A percentile compares a stretch with the other conserved stretches of the same genome.
These are phyloP conservation scores for Ligdia adustata DNA, from an alignment of 2,888 invertebrate species.

Conservation along the genomic window DNA sequence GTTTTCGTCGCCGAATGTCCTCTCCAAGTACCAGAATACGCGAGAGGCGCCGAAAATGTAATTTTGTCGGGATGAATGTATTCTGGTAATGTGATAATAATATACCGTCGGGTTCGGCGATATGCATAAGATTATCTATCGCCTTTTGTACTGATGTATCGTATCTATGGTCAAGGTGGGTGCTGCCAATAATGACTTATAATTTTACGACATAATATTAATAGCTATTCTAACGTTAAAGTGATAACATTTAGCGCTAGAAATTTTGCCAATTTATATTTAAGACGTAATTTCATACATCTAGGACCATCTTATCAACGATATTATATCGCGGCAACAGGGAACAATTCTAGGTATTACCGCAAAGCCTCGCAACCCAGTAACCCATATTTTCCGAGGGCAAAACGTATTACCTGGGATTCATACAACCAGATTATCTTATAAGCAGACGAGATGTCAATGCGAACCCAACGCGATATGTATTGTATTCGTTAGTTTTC, in stretches of 20 bases:
- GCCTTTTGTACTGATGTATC: too few relatives aligned
- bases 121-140: constrained; percentile 24
- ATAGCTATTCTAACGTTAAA: too few relatives aligned
- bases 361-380: constrained; percentile 40
- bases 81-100: constrained; percentile 41
- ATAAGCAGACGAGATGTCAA: too few relatives aligned
- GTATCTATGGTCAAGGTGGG: constrained; percentile 33
- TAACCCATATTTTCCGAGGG: constrained; percentile 48
- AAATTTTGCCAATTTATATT: too few relatives aligned
- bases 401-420: constrained; percentile 28
- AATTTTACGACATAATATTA: too few relatives aligned
- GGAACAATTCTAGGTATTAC: constrained; percentile 18
- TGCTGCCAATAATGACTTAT: too few relatives aligned
- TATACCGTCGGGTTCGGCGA: constrained; percentile 32
- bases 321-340: neutral
- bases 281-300: too few relatives aligned
- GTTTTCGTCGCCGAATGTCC: constrained; percentile 25
- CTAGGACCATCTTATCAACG: too few relatives aligned
- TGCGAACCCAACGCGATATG: too few relatives aligned
- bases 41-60: constrained; percentile 17
- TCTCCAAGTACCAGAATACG: neutral
- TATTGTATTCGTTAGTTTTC: too few relatives aligned
- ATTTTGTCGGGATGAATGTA: constrained; percentile 39
- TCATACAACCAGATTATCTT: too few relatives aligned
- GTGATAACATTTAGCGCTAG: too few relatives aligned